Evolutionary conservation across 2,797 vertebrate species (phyloP).

Genomic region (Oreortyx pictus): DNA sequence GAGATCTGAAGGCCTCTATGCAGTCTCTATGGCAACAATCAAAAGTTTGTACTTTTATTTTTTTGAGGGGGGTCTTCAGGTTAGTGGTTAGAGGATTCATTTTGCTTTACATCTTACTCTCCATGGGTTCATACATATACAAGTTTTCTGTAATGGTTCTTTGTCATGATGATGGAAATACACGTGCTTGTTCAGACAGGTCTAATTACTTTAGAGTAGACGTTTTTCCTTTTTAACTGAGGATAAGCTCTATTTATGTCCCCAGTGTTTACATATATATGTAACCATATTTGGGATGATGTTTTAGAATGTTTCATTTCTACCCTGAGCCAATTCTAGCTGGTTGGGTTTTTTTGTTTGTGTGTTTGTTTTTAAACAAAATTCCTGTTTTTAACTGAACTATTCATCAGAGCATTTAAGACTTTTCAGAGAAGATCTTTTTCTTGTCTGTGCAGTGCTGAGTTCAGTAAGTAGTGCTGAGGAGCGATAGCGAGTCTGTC

Average conservation of each 20-base stretch:
- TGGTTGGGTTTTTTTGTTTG: background rate
- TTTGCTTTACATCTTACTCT: background rate
- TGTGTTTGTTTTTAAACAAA: background rate
- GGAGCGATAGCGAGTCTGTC: background rate
- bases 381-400: background rate
- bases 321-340: background rate
- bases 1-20: background rate
- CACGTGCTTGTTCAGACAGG: no score
- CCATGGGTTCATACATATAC: rapidly evolving
- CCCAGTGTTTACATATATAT: background rate
- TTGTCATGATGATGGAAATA: background rate
- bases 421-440: background rate
- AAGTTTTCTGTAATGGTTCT: background rate
- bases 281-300: background rate
- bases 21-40: background rate
- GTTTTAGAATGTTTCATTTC: background rate
- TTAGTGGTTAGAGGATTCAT: background rate
- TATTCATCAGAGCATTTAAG: background rate
- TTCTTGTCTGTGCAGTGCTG: background rate
- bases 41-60: background rate
- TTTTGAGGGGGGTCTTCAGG: background rate
- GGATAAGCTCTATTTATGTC: background rate
- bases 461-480: background rate
- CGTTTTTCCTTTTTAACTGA: background rate
- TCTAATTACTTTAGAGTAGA: background rate